Evolutionary conservation across 2,888 invertebrate genomes (phyloP), one percentile per base, ranked within the genome.

Genomic region (Sipha maydis): DNA sequence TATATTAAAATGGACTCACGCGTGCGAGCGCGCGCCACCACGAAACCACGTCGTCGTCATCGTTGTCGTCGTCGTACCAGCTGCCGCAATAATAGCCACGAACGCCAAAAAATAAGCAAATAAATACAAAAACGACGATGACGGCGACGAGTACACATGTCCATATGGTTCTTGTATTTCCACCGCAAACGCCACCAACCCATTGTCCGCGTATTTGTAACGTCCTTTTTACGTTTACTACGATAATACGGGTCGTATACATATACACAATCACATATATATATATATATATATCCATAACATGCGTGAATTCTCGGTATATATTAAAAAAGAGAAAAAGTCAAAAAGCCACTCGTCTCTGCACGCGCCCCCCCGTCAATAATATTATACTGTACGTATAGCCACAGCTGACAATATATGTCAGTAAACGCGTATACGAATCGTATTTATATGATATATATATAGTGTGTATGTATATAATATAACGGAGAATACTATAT

Each of bases 321-420:
- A 67, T 14, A 48, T 48, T 14, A 84, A 83, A 83, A 83, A 73
- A 21, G 5, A 17, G 31, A 83, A 86, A 82, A 82, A 86, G 67
- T 82, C 88, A 76, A 88, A 88, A 88, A 75, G 82, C 88, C 88
- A 82, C 82, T 82, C 82, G 88, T 79, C 69, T 78, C 38, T 67
- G 14, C 31, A 25, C 28, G 54, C 88, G 41, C 80, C 82, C 80
- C 38, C 77, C 28, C 83, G 56, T 48, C 80, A 76, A 48, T n/a
- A 28, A 48, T 48, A 48, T 77, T n/a, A 31, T 76, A 5, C 19
- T n/a, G 38, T 38, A 21, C 21, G 5, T 34, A 11, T 14, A 54
- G 34, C 79, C 28, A 38, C 75, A 77, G 77, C 77, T 77, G 77
- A 77, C 25, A 61, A 28, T 71, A 71, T 67, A 31, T 14, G 28